Base-by-base conservation (phyloP, 2,888 invertebrate genomes). In the Eristalis pertinax region DNA sequence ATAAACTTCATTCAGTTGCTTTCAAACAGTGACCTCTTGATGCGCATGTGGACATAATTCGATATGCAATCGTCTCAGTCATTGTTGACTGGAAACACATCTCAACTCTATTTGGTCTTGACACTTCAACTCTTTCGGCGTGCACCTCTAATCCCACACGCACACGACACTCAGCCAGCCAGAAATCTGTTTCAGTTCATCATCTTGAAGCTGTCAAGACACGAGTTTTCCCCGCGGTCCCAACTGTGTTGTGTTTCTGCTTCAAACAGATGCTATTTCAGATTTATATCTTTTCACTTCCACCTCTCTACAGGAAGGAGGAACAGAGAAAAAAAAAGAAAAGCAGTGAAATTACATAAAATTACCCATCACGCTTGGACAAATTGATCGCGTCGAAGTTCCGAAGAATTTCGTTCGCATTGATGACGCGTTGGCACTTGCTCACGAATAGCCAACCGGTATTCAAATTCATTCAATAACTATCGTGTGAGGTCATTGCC, bases 401-500 rank as follows among this genome's bases (percentile, higher is more conserved):
- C 13, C 4, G 24, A 24, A 29, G 26, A 15, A 11, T 60, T 29
- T 11, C 15, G 24, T 26, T 29, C 26, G 26, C 15, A 15, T 60
- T 60, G 74, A 67, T 70, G 75, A 75, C 74, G 74, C 38, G 35
- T 29, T 32, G 11, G 38, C 73, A 63, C n/a, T 29, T 72, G 41
- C 10, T 19, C 19, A 67, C 62, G 4, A 58, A 81, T 80, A 58
- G 43, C 62, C 15, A 68, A 85, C 84, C 63, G 43, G 76, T 85
- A 85, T 77, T 76, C 43, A 80, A 74, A 77, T 81, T 64, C 50
- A 65, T 77, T 73, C 64, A 77, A 60, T 67, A 73, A 74, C 73
- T 81, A 69, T 77, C 43, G 63, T 73, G 77, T 85, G 85, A 81
- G 85, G 81, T 85, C 85, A 85, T 85, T 85, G 85, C 81, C 85